Conservation (phyloP, 1,140 invertebrate species). For the Atopsyche davidsoni region DNA sequence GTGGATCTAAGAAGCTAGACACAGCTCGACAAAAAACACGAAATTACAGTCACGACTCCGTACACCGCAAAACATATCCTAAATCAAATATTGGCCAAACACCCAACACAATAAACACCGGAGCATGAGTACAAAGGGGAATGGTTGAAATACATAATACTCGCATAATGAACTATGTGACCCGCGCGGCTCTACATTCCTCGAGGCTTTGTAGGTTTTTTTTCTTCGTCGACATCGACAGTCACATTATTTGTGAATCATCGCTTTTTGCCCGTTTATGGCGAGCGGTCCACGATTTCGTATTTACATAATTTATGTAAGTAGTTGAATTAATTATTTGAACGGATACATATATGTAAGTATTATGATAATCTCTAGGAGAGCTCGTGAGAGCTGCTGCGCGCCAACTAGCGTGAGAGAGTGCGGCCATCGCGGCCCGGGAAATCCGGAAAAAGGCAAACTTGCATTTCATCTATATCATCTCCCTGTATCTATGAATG, state of each 20-base stretch:
- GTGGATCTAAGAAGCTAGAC: no score
- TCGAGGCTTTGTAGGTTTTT: not conserved
- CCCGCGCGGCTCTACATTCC: no score
- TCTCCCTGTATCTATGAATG: no score
- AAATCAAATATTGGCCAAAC: no score
- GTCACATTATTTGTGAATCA: slow-evolving; percentile 17
- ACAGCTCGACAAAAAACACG: no score
- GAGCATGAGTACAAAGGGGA: no score
- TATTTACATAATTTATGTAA: slow-evolving; percentile 22
- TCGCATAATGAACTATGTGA: no score
- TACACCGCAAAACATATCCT: no score
- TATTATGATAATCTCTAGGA: slow-evolving; percentile 15
- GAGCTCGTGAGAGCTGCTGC: slow-evolving; percentile 17
- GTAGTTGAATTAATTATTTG: slow-evolving; percentile 22
- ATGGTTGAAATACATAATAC: no score
- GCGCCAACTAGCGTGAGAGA: slow-evolving; percentile 27
- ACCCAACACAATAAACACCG: no score
- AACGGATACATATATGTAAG: slow-evolving; percentile 10
- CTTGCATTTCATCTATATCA: no score
- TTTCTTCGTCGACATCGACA: not conserved
- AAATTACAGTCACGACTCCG: no score
- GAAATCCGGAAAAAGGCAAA: slow-evolving; percentile 7
- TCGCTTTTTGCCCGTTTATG: slow-evolving; percentile 13
- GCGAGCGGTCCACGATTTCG: slow-evolving; percentile 11
- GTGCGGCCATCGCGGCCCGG: not conserved